A percentile compares a stretch with the other conserved stretches of the same genome.
phyloP scores from a whole-genome alignment of 2,797 vertebrate genomes.

The Glossophaga mutica region DNA sequence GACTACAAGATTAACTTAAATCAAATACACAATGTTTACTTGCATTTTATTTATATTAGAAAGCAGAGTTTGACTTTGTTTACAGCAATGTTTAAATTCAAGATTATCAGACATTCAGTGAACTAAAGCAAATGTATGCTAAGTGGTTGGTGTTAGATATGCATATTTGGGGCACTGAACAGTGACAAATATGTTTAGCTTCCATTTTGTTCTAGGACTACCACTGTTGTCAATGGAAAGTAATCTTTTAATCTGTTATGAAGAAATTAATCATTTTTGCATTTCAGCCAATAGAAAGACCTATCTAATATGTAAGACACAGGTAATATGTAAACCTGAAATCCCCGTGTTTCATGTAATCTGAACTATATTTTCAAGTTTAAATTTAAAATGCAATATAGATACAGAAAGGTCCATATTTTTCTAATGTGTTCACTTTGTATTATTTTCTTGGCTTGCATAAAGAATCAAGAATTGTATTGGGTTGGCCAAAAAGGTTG shows the following conservation, averaged over 20 bases:
- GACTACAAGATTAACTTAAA: constrained; percentile 56
- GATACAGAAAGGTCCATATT: constrained; percentile 68
- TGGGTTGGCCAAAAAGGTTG: background rate
- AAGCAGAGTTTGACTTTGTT: constrained; percentile 75
- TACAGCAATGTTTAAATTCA: constrained; percentile 66
- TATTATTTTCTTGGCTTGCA: constrained; percentile 71
- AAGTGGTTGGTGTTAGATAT: constrained; percentile 40
- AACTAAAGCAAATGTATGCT: constrained; percentile 13
- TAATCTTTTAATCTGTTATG: constrained; percentile 70
- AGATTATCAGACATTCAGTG: constrained; percentile 20
- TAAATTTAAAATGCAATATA: constrained; percentile 72
- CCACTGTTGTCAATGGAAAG: constrained; percentile 35
- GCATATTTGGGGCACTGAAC: constrained; percentile 47
- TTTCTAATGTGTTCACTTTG: constrained; percentile 72
- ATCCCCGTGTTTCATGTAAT: constrained; percentile 36
- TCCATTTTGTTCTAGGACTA: constrained; percentile 52
- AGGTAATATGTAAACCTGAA: constrained; percentile 51
- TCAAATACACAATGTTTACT: constrained; percentile 78
- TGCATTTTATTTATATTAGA: constrained; percentile 78
- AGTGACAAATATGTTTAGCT: constrained; percentile 28
- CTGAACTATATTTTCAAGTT: constrained; percentile 66
- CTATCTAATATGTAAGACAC: constrained; percentile 38
- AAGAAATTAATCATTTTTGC: constrained; percentile 65
- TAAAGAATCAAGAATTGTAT: constrained; percentile 71
- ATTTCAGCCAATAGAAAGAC: constrained; percentile 60